These are phyloP conservation scores for silkworm (Bombyx mori) DNA, from an alignment of 1,140 invertebrate species.

Conservation along the genomic window ASM3026992v2 NC_085122.1:8575501-8576000, in stretches of 20 bases:
- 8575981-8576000: too few relatives aligned
- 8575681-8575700: slow-evolving; percentile 16
- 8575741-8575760: slow-evolving; percentile 19
- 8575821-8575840: slow-evolving; percentile 2
- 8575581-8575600: slow-evolving; percentile 3
- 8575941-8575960: too few relatives aligned
- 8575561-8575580: slow-evolving; percentile 13
- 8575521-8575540: slow-evolving; percentile 21
- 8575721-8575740: slow-evolving; percentile 34
- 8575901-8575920: too few relatives aligned
- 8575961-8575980: too few relatives aligned
- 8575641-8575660: too few relatives aligned
- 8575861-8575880: too few relatives aligned
- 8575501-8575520: slow-evolving; percentile 14
- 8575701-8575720: slow-evolving; percentile 22
- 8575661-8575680: background rate
- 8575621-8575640: too few relatives aligned
- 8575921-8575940: too few relatives aligned
- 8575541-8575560: slow-evolving; percentile 15
- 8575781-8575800: slow-evolving; percentile 11
- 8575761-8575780: slow-evolving; percentile 21
- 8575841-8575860: slow-evolving; percentile 2
- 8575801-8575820: slow-evolving; percentile 4
- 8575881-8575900: too few relatives aligned
- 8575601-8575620: background rate